phyloP scores from a whole-genome alignment of 1,140 invertebrate species.

The Agrilus planipennis region DNA sequence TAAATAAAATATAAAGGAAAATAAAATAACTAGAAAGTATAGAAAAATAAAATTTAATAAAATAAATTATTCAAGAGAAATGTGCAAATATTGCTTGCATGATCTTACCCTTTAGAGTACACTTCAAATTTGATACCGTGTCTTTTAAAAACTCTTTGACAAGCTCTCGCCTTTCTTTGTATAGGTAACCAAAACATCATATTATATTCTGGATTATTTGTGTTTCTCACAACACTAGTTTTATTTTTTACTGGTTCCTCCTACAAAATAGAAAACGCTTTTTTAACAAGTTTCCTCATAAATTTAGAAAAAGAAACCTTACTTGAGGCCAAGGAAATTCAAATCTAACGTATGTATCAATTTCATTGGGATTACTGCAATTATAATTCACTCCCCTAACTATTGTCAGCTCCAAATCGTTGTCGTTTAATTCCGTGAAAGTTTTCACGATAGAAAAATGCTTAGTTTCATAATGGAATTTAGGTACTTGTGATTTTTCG shows the following conservation, averaged over 20 bases:
- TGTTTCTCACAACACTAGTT: slow-evolving; percentile 68
- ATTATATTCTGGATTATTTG: slow-evolving; percentile 82
- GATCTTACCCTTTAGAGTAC: slow-evolving; percentile 85
- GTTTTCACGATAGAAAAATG: slow-evolving; percentile 86
- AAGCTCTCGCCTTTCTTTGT: slow-evolving; percentile 63
- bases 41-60: slow-evolving; percentile 6
- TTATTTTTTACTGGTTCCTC: slow-evolving; percentile 68
- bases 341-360: slow-evolving; percentile 89
- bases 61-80: not conserved
- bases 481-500: slow-evolving; percentile 54
- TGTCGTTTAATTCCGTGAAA: slow-evolving; percentile 84
- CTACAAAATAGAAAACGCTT: slow-evolving; percentile 39
- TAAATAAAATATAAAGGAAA: not conserved
- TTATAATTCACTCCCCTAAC: slow-evolving; percentile 80
- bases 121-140: slow-evolving; percentile 84
- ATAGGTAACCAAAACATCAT: slow-evolving; percentile 67
- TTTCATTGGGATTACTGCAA: slow-evolving; percentile 72
- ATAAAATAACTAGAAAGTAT: not conserved
- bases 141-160: slow-evolving; percentile 76
- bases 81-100: slow-evolving; percentile 2
- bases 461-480: slow-evolving; percentile 87
- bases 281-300: not conserved
- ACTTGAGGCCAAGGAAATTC: slow-evolving; percentile 87
- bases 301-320: slow-evolving; percentile 28
- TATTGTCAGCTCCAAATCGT: slow-evolving; percentile 79